Evolutionary conservation across 2,113 vertebrate genomes (phyloP).

Genomic region (Paraplagusia blochii): DNA sequence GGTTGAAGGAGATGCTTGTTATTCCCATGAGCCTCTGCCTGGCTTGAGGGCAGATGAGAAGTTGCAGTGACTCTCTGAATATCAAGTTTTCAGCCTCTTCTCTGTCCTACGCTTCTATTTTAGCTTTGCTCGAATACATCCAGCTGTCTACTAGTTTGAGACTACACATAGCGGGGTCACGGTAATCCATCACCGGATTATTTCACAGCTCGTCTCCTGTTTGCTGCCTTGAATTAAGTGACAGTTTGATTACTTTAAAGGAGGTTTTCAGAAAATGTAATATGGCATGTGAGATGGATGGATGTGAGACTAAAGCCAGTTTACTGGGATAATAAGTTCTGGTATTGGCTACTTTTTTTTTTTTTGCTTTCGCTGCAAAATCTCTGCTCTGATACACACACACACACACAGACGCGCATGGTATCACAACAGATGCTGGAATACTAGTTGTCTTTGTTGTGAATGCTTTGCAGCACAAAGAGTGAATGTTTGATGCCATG

Average conservation of each 20-base stretch:
- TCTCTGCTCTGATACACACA: conserved; percentile 14
- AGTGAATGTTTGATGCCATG: too few species aligned
- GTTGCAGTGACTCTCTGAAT: conserved; percentile 54
- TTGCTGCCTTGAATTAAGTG: conserved; percentile 79
- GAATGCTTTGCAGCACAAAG: too few species aligned
- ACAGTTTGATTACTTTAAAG: conserved; percentile 79
- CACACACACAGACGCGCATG: not conserved
- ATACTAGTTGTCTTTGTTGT: too few species aligned
- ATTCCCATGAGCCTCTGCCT: conserved; percentile 60
- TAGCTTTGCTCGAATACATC: conserved; percentile 50
- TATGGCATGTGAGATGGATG: conserved; percentile 85
- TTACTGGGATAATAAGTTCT: conserved; percentile 41
- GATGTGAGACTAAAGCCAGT: conserved; percentile 37
- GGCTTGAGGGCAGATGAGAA: conserved; percentile 66
- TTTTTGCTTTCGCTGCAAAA: conserved; percentile 10
- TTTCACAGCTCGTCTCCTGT: conserved; percentile 74
- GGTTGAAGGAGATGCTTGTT: conserved; percentile 69
- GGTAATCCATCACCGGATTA: conserved; percentile 82
- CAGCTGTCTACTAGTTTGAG: conserved; percentile 49
- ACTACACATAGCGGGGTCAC: conserved; percentile 80
- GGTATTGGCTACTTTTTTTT: conserved; percentile 57
- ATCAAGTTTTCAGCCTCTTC: conserved; percentile 51
- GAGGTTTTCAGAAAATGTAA: conserved; percentile 77
- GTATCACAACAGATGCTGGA: not conserved
- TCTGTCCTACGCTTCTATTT: conserved; percentile 14